phyloP scores from a whole-genome alignment of 2,888 invertebrate genomes.

The Steinernema scapterisci region DNA sequence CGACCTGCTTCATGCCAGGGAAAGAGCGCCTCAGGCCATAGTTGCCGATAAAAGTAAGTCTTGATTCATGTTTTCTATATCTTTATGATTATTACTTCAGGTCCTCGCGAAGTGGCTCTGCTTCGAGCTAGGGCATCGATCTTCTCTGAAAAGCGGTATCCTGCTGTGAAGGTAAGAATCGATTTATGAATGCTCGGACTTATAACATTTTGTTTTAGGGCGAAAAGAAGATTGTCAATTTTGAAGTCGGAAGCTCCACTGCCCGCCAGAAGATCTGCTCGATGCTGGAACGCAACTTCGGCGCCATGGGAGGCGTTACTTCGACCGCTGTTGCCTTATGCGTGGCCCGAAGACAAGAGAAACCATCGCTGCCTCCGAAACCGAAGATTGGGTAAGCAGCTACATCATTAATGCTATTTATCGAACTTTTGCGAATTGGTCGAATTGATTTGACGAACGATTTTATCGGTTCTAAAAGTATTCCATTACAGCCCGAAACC shows the following conservation, averaged over 20 bases:
- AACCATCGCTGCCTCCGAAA: conserved; percentile 11
- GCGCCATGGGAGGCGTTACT: conserved; percentile 18
- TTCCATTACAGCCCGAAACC: neutral
- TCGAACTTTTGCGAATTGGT: too few relatives aligned
- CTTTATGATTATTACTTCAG: neutral
- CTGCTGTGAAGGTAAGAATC: neutral
- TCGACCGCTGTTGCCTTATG: neutral
- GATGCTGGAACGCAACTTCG: conserved; percentile 19
- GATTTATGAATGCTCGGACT: neutral
- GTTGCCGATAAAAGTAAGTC: neutral
- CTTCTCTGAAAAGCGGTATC: neutral
- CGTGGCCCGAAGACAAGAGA: neutral
- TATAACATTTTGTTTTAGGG: neutral
- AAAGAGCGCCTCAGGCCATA: neutral
- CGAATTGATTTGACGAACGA: too few relatives aligned
- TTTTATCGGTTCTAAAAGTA: neutral
- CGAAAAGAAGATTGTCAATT: neutral
- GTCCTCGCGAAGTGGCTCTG: neutral
- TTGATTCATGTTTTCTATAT: neutral
- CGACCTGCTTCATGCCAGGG: neutral
- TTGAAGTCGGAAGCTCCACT: neutral
- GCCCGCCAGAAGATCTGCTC: conserved; percentile 11
- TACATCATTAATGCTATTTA: too few relatives aligned
- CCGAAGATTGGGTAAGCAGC: conserved; percentile 1
- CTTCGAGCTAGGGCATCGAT: neutral